Base-by-base conservation (phyloP, 2,797 vertebrate genomes). In the Melopsittacus undulatus region DNA sequence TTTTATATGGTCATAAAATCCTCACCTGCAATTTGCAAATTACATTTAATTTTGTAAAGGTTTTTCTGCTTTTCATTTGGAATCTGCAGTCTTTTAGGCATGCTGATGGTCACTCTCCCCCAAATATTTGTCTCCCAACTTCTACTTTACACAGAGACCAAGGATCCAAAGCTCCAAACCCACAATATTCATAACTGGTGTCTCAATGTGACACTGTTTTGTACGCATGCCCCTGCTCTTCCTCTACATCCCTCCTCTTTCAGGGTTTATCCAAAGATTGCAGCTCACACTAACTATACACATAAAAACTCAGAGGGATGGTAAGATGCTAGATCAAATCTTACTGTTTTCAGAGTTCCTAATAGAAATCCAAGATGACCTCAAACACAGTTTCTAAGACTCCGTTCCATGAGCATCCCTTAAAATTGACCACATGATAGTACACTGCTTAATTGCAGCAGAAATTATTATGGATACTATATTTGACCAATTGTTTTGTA, bases 101-200 rank as follows among this genome's bases (percentile, higher is more conserved):
- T 24, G 4, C 14, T 82, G 27, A 64, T 95, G 48, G 61, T 97
- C 34, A 46, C 24, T 91, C 57, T 95, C 73, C 96, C 30, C 69
- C 80, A 73, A 66, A 6, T 19, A 69, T 46, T 89, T 95, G 70
- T 86, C 57, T 73, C 81, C 66, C 46, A 92, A 56, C 77, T 95
- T 91, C 73, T 81, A 94, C 75, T 91, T 94, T 87, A 95, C 52
- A 79, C n/a, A 72, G 42, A 69, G 15, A 87, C 13, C 61, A 83
- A 30, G 34, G 63, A 84, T 42, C 66, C 84, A 91, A 91, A 93
- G 91, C 83, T 75, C 51, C 18, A 76, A 87, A 63, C 68, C 4
- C n/a, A 83, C 19, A 82, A 70, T 68, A 93, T 94, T 95, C 70
- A 74, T 43, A 82, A 83, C 48, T 20, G 32, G 6, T 83, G 70